Percentiles rank a stretch among this genome's conserved stretches.
phyloP scores from a whole-genome alignment of 2,797 vertebrate genomes.

The Scomberomorus guttatus region DNA sequence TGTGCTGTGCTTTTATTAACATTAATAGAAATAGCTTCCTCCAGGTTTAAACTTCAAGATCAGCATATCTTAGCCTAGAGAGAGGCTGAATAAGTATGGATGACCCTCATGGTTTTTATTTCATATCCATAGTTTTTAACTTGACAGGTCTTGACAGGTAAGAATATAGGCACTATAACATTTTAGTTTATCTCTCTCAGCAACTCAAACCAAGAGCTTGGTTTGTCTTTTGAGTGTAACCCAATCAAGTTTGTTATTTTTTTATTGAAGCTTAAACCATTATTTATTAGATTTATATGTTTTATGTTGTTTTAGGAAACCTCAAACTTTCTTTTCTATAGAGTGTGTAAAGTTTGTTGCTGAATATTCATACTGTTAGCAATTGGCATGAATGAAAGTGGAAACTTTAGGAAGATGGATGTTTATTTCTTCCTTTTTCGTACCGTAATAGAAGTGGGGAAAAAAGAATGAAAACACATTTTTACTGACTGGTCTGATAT shows the following conservation, averaged over 20 bases:
- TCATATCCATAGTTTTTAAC: constrained; percentile 24
- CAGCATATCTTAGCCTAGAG: constrained; percentile 44
- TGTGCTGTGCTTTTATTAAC: constrained; percentile 56
- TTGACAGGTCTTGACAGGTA: constrained; percentile 11
- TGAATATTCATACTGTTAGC: background rate
- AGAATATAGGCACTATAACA: constrained; percentile 20
- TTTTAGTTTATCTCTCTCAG: constrained; percentile 19
- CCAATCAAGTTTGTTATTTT: background rate
- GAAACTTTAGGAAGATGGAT: no score
- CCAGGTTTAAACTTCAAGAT: constrained; percentile 29
- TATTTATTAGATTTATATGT: background rate
- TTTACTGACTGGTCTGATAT: no score
- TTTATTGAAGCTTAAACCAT: background rate
- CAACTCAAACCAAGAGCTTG: constrained; percentile 2
- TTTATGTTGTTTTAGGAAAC: background rate
- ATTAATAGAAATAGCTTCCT: constrained; percentile 58
- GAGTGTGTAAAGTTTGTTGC: no score
- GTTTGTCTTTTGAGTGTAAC: constrained; percentile 3
- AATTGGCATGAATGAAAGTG: background rate
- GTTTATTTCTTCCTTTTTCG: no score
- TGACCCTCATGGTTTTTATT: constrained; percentile 18
- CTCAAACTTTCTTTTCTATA: no score
- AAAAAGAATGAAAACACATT: no score
- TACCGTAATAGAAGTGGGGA: no score
- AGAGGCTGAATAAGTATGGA: constrained; percentile 35